Base-by-base conservation (phyloP, 2,113 vertebrate species). In the Rhadina sibilatrix region DNA sequence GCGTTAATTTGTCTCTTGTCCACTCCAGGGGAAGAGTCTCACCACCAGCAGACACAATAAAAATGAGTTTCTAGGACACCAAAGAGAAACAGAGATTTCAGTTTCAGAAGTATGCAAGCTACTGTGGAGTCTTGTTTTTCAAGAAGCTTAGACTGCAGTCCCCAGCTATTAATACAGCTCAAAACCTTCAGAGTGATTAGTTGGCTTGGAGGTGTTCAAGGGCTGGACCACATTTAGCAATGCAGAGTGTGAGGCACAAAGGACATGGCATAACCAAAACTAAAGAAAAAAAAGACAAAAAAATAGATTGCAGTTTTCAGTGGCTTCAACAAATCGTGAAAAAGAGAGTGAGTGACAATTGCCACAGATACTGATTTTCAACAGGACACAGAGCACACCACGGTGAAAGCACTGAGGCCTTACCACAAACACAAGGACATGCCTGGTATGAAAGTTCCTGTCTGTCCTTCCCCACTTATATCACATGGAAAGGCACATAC, bases 241-340 rank as follows among this genome's bases (percentile, higher is more conserved):
- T 4, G 2, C 28, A 31, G 12, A 85, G 20, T 1, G 4, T 16
- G 16, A 76, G 47, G 61, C 35, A 50, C 0, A 0, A 1, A 27
- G 16, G 35, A 84, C 17, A 18, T 1, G 3, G 27, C 42, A 14
- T 4, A 11, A 84, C 33, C 35, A 38, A 17, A 82, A 31, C 9
- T 21, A 74, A 52, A 6, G 25, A 53, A 40, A 40, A 40, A 33
- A 56, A 23, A 17, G 2, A 10, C 1, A 11, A 64, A 79, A 56
- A 79, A 35, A 8, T 0, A 75, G 1, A 57, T 89, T 13, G 23
- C 11, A 1, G 5, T 70, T 84, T 75, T 74, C 60, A 52, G 9
- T 28, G 24, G 6, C 17, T 44, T 91, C 44, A 87, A n/a, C 19
- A 79, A 91, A 42, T 63, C 25, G 42, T 22, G 28, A 52, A 52